phyloP scores from a whole-genome alignment of 2,797 vertebrate genomes.

The Enteromius fasciolatus region DNA sequence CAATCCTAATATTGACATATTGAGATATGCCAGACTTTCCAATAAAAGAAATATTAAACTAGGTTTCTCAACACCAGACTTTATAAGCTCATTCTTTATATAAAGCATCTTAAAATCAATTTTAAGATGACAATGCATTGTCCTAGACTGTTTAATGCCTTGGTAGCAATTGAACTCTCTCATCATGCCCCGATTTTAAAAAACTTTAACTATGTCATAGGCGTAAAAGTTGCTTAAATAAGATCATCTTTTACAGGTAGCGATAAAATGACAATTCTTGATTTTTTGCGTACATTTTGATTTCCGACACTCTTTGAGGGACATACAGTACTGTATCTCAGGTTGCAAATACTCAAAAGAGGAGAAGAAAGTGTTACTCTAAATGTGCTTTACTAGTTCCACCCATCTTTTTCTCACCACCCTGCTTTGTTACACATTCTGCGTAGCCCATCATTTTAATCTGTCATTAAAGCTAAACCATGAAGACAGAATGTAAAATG shows the following conservation, averaged over 20 bases:
- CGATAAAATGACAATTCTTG: neutral
- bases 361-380: neutral
- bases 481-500: conserved; percentile 80
- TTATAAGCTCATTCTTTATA: conserved; percentile 33
- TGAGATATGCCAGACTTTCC: conserved; percentile 8
- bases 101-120: conserved; percentile 56
- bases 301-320: neutral
- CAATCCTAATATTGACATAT: conserved; percentile 11
- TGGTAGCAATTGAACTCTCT: conserved; percentile 40
- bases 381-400: conserved; percentile 17
- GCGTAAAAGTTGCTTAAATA: conserved; percentile 40
- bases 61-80: conserved; percentile 42
- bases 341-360: neutral
- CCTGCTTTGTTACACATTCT: conserved; percentile 43
- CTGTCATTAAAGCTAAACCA: conserved; percentile 72
- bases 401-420: conserved; percentile 4
- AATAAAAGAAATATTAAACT: conserved; percentile 3
- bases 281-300: neutral
- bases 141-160: conserved; percentile 50
- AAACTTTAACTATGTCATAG: conserved; percentile 53
- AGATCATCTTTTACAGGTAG: conserved; percentile 24
- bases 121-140: conserved; percentile 44
- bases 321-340: neutral
- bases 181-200: conserved; percentile 52
- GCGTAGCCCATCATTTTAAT: conserved; percentile 59